A percentile compares a stretch with the other conserved stretches of the same genome.
Evolutionary conservation across 1,140 invertebrate species (phyloP).

Genomic region (Octopus sinensis): DNA sequence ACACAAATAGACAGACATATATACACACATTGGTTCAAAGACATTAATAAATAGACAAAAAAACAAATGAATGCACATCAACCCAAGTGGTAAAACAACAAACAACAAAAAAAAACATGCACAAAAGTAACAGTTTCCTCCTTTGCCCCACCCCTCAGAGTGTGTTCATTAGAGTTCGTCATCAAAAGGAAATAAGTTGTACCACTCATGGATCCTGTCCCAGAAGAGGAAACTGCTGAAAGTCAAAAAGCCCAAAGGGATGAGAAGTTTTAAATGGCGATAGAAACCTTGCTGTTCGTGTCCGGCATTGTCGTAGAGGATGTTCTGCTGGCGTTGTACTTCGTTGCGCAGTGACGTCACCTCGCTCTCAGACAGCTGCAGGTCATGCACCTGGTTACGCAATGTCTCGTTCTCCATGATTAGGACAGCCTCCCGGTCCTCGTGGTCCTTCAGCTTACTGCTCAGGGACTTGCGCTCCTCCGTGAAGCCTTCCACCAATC

Average conservation of each 20-base stretch:
- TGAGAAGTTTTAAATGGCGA: conserved; percentile 30
- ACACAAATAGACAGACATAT: too few relatives aligned
- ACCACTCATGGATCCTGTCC: not conserved
- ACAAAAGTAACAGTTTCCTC: too few relatives aligned
- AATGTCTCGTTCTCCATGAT: conserved; percentile 45
- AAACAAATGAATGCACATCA: too few relatives aligned
- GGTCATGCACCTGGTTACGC: conserved; percentile 37
- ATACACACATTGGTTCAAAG: too few relatives aligned
- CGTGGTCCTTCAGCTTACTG: conserved; percentile 38
- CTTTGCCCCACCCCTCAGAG: too few relatives aligned
- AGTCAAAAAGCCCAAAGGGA: conserved; percentile 42
- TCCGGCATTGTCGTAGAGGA: conserved; percentile 43
- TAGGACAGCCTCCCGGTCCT: conserved; percentile 44
- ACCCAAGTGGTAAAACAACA: too few relatives aligned
- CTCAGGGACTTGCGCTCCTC: conserved; percentile 42
- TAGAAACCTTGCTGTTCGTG: conserved; percentile 49
- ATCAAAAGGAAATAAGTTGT: not conserved
- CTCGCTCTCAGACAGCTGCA: conserved; percentile 41
- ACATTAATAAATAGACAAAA: too few relatives aligned
- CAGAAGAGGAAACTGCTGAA: not conserved
- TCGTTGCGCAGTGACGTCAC: conserved; percentile 38
- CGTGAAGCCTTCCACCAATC: conserved; percentile 47
- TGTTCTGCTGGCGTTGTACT: conserved; percentile 41
- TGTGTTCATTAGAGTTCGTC: not conserved
- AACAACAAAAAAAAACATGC: too few relatives aligned